Evolutionary conservation across 2,888 invertebrate genomes (phyloP).

Genomic region (Pardosa pseudoannulata): DNA sequence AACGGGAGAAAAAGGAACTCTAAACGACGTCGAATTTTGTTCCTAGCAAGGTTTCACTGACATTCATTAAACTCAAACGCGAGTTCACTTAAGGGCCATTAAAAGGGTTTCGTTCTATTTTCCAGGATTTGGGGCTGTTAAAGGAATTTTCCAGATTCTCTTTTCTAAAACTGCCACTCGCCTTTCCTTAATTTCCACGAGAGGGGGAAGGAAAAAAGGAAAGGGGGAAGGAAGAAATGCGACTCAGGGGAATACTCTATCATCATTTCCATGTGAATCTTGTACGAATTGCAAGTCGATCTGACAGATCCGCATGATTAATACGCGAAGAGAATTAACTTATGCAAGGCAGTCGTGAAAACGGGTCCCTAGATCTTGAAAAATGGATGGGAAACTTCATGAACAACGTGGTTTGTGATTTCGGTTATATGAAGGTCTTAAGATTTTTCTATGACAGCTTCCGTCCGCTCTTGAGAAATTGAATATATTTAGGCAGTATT

Average conservation of each 20-base stretch:
- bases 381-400: background rate
- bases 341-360: slow-evolving; percentile 2
- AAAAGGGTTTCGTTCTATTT: background rate
- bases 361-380: background rate
- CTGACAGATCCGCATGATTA: slow-evolving; percentile 10
- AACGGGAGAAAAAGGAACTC: slow-evolving; percentile 9
- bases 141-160: slow-evolving; percentile 1
- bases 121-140: slow-evolving; percentile 2
- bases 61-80: slow-evolving; percentile 17
- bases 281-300: background rate
- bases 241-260: slow-evolving; percentile 2
- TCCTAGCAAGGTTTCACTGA: slow-evolving; percentile 2
- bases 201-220: background rate
- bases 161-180: background rate
- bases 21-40: slow-evolving; percentile 4
- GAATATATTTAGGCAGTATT: too few relatives aligned
- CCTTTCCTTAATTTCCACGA: background rate
- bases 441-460: too few relatives aligned
- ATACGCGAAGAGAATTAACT: slow-evolving; percentile 9
- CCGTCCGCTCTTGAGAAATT: too few relatives aligned
- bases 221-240: background rate
- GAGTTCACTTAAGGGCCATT: slow-evolving; percentile 13
- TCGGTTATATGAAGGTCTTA: too few relatives aligned
- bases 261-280: slow-evolving; percentile 19
- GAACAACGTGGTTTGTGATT: slow-evolving; percentile 1